These are phyloP conservation scores for Serinus canaria DNA, from an alignment of 2,113 vertebrate genomes.

Conservation along the genomic window DNA sequence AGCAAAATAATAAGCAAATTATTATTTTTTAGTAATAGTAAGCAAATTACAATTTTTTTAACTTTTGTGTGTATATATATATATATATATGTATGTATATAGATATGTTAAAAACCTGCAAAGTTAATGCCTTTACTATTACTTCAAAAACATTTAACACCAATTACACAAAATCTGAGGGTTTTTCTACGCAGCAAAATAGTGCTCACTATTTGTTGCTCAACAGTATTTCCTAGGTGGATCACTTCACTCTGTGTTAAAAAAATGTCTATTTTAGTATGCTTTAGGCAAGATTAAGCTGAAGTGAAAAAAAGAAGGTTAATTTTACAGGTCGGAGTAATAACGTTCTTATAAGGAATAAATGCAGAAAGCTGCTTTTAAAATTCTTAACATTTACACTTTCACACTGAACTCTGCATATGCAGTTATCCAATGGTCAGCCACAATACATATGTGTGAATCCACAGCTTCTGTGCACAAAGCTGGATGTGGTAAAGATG, in stretches of 20 bases:
- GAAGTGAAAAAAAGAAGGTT: not conserved
- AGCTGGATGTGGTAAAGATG: not conserved
- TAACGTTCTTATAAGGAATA: not conserved
- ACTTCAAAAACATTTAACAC: not conserved
- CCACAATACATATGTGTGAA: not conserved
- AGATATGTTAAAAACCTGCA: not conserved
- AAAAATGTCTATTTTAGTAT: not conserved
- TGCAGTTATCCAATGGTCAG: not conserved
- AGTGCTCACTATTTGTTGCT: not conserved
- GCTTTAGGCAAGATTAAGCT: not conserved
- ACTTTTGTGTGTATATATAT: not conserved
- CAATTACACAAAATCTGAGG: not conserved
- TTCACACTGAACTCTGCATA: not conserved
- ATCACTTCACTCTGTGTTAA: not conserved
- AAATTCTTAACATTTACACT: not conserved
- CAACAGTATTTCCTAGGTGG: not conserved
- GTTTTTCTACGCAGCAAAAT: not conserved
- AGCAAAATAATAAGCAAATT: not conserved
- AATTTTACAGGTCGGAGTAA: not conserved
- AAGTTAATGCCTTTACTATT: not conserved
- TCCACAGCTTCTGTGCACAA: not conserved
- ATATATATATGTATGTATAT: not conserved
- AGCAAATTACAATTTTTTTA: not conserved
- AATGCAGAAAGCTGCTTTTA: not conserved
- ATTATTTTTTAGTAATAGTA: not conserved